Percentiles rank a stretch among this genome's conserved stretches.
phyloP scores from a whole-genome alignment of 2,113 vertebrate species.

The Rhinoderma darwinii region DNA sequence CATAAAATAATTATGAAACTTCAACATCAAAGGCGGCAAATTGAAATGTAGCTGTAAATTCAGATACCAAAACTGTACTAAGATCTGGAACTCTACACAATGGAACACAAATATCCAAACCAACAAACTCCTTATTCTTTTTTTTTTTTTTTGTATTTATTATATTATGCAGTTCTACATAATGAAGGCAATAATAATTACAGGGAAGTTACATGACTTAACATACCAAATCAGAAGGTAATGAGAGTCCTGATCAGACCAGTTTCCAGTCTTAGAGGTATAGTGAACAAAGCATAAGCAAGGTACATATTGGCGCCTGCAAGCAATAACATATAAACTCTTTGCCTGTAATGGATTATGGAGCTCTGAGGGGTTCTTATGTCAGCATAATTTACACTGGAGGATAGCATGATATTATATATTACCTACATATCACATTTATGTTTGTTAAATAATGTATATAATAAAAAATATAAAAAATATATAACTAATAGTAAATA shows the following conservation, averaged over 20 bases:
- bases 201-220: neutral
- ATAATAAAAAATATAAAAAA: neutral
- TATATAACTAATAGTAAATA: neutral
- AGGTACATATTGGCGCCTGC: neutral
- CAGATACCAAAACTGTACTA: neutral
- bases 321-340: neutral
- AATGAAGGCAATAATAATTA: conserved; percentile 8
- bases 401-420: neutral
- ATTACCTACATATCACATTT: neutral
- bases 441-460: neutral
- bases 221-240: conserved; percentile 2
- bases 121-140: neutral
- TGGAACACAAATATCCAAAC: neutral
- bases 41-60: neutral
- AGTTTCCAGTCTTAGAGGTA: conserved; percentile 6
- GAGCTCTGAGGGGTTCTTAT: neutral
- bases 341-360: neutral
- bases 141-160: neutral
- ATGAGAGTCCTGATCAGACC: neutral
- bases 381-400: neutral
- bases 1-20: neutral
- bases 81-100: too few species aligned
- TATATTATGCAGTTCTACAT: neutral
- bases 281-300: neutral
- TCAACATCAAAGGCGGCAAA: neutral